Conservation (phyloP, 2,113 vertebrate species). For the Artemisiospiza belli region DNA sequence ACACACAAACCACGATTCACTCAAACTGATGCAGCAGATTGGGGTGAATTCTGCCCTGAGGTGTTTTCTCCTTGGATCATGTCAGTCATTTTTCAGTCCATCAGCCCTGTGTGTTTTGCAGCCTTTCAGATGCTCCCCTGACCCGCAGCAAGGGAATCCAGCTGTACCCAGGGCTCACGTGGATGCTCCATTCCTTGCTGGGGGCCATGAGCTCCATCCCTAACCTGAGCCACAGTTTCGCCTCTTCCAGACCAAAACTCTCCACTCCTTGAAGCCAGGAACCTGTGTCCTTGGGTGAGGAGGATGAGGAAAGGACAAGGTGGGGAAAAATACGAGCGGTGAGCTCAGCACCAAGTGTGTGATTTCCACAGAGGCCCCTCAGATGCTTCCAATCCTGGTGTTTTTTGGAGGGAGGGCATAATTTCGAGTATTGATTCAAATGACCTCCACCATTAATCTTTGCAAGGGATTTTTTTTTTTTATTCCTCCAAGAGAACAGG, state of each 20-base stretch:
- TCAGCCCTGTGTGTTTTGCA: not conserved
- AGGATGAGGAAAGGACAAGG: constrained; percentile 25
- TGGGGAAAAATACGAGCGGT: constrained; percentile 12
- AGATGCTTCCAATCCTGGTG: not conserved
- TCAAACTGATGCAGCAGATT: not conserved
- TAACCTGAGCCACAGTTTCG: not conserved
- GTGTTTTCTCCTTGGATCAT: not conserved
- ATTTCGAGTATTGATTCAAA: constrained; percentile 49
- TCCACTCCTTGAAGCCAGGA: not conserved
- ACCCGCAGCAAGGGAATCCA: not conserved
- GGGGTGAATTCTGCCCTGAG: not conserved
- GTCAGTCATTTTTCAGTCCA: not conserved
- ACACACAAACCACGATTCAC: not conserved
- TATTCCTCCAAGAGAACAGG: not conserved
- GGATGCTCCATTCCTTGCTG: not conserved
- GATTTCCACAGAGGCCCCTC: constrained; percentile 35
- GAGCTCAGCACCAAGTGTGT: not conserved
- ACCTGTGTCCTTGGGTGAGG: not conserved
- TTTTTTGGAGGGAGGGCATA: constrained; percentile 1
- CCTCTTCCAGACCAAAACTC: not conserved
- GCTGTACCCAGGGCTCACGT: not conserved
- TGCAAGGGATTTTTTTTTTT: not conserved
- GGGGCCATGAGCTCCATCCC: not conserved
- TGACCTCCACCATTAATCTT: constrained; percentile 58
- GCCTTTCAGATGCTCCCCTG: not conserved